Conservation (phyloP, 1,140 invertebrate species). For the Nomia melanderi region DNA sequence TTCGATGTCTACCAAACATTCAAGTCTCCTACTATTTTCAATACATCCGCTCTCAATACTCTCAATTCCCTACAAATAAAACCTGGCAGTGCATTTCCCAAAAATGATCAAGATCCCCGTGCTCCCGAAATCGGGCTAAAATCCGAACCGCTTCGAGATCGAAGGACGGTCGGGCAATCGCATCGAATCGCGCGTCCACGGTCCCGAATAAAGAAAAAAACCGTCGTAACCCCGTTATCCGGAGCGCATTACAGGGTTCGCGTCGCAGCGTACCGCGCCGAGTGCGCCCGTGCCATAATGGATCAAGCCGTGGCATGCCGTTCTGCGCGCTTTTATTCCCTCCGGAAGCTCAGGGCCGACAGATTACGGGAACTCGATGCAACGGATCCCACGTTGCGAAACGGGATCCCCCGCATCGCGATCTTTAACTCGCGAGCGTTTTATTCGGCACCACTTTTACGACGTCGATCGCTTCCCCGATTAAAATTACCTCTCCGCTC, state of each 20-base stretch:
- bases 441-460: background rate
- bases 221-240: conserved; percentile 24
- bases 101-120: too few species aligned
- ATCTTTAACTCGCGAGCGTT: conserved; percentile 2
- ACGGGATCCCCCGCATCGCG: conserved; percentile 15
- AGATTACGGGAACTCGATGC: conserved; percentile 20
- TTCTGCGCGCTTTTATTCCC: conserved; percentile 27
- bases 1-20: too few species aligned
- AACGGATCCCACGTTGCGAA: conserved; percentile 15
- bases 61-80: too few species aligned
- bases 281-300: conserved; percentile 19
- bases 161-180: too few species aligned
- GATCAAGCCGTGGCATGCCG: conserved; percentile 19
- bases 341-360: background rate
- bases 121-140: too few species aligned
- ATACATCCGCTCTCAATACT: too few species aligned
- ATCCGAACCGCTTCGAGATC: too few species aligned
- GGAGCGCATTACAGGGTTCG: conserved; percentile 23
- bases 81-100: too few species aligned
- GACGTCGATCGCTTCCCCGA: background rate
- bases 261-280: conserved; percentile 2
- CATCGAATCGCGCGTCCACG: too few species aligned
- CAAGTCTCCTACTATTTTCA: too few species aligned
- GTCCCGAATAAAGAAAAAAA: too few species aligned
- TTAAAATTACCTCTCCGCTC: background rate